These are phyloP conservation scores for Larimichthys polyactis DNA, from an alignment of 2,113 vertebrate genomes.

Conservation along the genomic window DNA sequence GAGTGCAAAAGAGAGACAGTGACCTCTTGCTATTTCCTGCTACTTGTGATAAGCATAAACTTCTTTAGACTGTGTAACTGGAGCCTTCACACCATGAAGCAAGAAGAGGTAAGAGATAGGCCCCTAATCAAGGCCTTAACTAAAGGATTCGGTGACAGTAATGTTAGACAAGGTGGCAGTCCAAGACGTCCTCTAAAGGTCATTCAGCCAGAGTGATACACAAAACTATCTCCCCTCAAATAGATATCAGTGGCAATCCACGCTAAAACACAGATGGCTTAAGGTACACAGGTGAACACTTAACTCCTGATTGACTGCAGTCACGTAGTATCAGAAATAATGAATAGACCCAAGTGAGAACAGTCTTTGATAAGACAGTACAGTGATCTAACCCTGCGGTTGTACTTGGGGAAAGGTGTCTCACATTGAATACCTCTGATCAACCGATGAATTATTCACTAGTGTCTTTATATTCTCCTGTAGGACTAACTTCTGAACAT, in stretches of 20 bases:
- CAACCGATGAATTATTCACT: conserved; percentile 55
- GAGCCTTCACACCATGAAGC: conserved; percentile 79
- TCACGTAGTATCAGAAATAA: not conserved
- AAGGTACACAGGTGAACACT: conserved; percentile 48
- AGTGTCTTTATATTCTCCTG: not conserved
- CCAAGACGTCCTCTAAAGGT: conserved; percentile 79
- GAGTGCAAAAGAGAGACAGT: conserved; percentile 2
- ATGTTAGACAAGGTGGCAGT: conserved; percentile 73
- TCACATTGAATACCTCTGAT: conserved; percentile 24
- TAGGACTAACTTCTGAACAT: not conserved
- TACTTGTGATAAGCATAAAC: conserved; percentile 65
- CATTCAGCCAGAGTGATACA: conserved; percentile 65
- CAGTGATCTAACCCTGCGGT: conserved; percentile 11
- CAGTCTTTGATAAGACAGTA: conserved; percentile 8
- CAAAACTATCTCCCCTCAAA: conserved; percentile 53
- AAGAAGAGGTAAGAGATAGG: conserved; percentile 78
- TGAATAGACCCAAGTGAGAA: conserved; percentile 29
- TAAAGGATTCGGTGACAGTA: conserved; percentile 84
- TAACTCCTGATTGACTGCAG: conserved; percentile 21
- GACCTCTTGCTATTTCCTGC: conserved; percentile 52
- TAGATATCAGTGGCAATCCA: conserved; percentile 34
- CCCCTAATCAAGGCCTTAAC: conserved; percentile 83
- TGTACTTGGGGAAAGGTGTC: conserved; percentile 25
- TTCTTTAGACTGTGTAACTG: conserved; percentile 70
- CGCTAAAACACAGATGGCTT: conserved; percentile 11